Evolutionary conservation across 2,113 vertebrate species (phyloP), one percentile per base, ranked within the genome.

Genomic region (Microtus richardsoni): DNA sequence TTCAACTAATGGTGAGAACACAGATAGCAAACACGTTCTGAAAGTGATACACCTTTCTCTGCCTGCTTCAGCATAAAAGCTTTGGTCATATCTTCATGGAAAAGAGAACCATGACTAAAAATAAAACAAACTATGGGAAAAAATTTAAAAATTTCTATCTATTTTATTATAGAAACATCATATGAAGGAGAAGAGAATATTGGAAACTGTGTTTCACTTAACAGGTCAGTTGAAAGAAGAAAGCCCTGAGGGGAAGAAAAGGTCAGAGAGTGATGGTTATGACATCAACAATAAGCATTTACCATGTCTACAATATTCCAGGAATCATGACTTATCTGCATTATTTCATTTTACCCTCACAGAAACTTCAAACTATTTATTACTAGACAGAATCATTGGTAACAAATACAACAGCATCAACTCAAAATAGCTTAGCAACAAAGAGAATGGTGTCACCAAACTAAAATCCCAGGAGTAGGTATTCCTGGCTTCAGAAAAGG

Each of bases 381-480:
- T 93, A 52, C 41, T 88, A 64, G 77, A 52, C 44, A 88, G 28
- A 71, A 74, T 30, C 91, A 82, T 74, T 39, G 39, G 83, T 78
- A 91, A 95, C 58, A 94, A 77, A 89, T 60, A 16, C 88, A 60
- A 52, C 62, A 60, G 93, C 94, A 66, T 1, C 47, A 80, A 93
- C n/a, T 68, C 41, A 73, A 94, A 95, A 84, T 39, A 82, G 41
- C 64, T 90, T 84, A 91, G 64, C 47, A 62, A 80, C 58, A 44
- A 90, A 94, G 91, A 17, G 58, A 91, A 95, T 26, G 64, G 58
- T 74, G 75, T 95, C 66, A 44, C 33, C 30, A 54, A 92, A 93
- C 26, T 33, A 60, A 71, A 93, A 89, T 14, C 36, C 54, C 71
- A 58, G 2, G 28, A n/a, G 41, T 41, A 91, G 77, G 44, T 80